Percentiles rank a stretch among this genome's conserved stretches.
Evolutionary conservation across 2,797 vertebrate genomes (phyloP).

Genomic region (Lacerta agilis): DNA sequence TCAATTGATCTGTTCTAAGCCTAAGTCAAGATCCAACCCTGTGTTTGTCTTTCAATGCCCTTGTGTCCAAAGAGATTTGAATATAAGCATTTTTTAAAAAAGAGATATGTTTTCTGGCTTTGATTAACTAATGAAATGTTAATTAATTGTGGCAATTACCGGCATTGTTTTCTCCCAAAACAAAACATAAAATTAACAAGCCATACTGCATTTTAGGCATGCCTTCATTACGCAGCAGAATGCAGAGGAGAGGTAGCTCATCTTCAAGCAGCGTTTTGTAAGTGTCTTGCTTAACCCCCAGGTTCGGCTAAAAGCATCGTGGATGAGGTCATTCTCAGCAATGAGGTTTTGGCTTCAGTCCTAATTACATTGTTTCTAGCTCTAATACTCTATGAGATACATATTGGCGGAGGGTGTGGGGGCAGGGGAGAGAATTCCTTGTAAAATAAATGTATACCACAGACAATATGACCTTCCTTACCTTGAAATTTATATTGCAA

Average conservation of each 20-base stretch:
- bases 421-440: neutral
- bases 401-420: neutral
- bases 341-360: neutral
- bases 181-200: slow-evolving; percentile 24
- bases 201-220: neutral
- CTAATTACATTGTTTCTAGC: neutral
- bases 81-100: neutral
- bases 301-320: slow-evolving; percentile 17
- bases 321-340: neutral
- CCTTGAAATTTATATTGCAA: slow-evolving; percentile 3
- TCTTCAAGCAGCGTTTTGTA: slow-evolving; percentile 27
- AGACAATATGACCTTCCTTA: neutral
- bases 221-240: slow-evolving; percentile 24
- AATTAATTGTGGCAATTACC: slow-evolving; percentile 2
- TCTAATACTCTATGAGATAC: neutral
- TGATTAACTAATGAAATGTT: neutral
- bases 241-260: neutral
- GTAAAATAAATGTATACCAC: rapidly evolving
- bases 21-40: neutral
- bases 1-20: neutral
- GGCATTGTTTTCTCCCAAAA: neutral
- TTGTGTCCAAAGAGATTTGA: neutral
- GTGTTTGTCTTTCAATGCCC: neutral
- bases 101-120: neutral
- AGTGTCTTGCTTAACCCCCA: slow-evolving; percentile 40